Evolutionary conservation across 1,140 invertebrate genomes (phyloP).

Genomic region (Condylostylus longicornis): DNA sequence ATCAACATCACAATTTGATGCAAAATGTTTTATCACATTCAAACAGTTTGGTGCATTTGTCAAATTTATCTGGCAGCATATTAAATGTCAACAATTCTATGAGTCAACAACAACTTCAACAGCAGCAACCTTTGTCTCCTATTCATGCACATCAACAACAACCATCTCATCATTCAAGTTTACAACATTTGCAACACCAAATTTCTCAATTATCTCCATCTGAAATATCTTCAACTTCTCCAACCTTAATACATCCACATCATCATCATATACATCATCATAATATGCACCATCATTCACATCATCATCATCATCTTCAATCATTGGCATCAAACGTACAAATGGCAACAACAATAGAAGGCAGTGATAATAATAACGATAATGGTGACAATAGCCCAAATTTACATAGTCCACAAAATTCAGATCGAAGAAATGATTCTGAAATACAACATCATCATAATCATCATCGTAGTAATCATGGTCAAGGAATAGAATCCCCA

Average conservation of each 20-base stretch:
- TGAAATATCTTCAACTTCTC: constrained; percentile 10
- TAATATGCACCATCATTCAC: constrained; percentile 11
- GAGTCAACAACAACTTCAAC: too few relatives aligned
- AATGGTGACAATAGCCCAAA: constrained; percentile 1
- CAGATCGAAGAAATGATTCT: too few relatives aligned
- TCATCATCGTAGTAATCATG: too few relatives aligned
- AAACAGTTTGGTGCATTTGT: too few relatives aligned
- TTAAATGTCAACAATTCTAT: too few relatives aligned
- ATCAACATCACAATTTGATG: constrained; percentile 7
- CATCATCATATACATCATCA: constrained; percentile 9
- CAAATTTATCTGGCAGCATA: too few relatives aligned
- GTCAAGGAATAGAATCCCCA: too few relatives aligned
- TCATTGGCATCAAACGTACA: constrained; percentile 1
- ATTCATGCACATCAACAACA: too few relatives aligned
- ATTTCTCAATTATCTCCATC: constrained; percentile 22
- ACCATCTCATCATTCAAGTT: too few relatives aligned
- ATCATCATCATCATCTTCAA: constrained; percentile 4
- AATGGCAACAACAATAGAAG: background rate
- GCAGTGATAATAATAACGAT: constrained; percentile 3
- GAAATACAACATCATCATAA: too few relatives aligned
- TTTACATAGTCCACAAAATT: constrained; percentile 3
- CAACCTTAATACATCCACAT: constrained; percentile 7
- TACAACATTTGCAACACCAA: constrained; percentile 19
- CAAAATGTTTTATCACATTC: constrained; percentile 3
- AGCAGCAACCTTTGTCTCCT: too few relatives aligned